phyloP scores from a whole-genome alignment of 2,797 vertebrate species.

The Xenopus petersii region DNA sequence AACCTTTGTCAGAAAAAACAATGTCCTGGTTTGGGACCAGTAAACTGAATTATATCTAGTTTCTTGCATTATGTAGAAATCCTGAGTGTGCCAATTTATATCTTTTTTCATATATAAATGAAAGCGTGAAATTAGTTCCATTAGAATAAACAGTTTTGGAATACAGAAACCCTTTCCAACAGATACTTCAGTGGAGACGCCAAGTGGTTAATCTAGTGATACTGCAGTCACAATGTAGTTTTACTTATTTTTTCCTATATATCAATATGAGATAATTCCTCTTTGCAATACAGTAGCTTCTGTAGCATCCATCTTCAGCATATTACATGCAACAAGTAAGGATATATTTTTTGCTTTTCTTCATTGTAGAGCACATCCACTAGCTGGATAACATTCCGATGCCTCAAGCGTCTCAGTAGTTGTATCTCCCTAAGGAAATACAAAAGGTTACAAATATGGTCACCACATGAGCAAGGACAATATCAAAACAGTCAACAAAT shows the following conservation, averaged over 20 bases:
- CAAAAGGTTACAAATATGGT: not conserved
- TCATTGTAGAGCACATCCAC: constrained; percentile 97
- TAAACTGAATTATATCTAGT: too few species aligned
- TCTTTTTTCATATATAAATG: too few species aligned
- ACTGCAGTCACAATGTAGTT: not conserved
- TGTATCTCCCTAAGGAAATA: constrained; percentile 85
- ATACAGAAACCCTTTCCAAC: not conserved
- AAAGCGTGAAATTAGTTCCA: too few species aligned
- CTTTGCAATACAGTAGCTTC: too few species aligned
- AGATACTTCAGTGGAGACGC: not conserved
- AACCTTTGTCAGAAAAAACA: too few species aligned
- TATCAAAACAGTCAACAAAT: too few species aligned
- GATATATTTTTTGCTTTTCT: constrained; percentile 99
- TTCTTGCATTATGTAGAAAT: too few species aligned
- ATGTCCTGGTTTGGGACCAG: too few species aligned
- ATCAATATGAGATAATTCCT: too few species aligned
- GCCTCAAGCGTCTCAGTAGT: constrained; percentile 88
- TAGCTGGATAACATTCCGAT: constrained; percentile 96
- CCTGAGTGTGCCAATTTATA: too few species aligned
- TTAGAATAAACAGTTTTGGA: too few species aligned
- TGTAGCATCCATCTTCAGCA: too few species aligned
- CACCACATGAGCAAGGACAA: not conserved
- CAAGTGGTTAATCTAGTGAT: not conserved
- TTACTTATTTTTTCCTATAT: not conserved
- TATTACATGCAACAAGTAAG: constrained; percentile 58